phyloP scores from a whole-genome alignment of 2,888 invertebrate species.

The Myathropa florea region DNA sequence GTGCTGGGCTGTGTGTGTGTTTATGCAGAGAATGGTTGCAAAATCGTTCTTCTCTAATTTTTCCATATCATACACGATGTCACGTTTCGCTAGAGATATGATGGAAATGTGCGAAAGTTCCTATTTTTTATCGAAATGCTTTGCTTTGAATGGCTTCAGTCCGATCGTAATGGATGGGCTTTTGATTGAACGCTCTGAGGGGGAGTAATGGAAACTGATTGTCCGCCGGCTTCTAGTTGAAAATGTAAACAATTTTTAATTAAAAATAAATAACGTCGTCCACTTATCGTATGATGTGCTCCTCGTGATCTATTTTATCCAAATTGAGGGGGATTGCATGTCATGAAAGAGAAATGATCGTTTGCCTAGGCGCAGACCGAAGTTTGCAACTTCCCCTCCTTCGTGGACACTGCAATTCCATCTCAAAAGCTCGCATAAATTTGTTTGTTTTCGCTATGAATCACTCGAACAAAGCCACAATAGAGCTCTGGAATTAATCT shows the following conservation, averaged over 20 bases:
- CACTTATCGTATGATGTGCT: neutral
- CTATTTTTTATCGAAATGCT: neutral
- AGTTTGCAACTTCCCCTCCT: too few relatives aligned
- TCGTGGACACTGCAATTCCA: too few relatives aligned
- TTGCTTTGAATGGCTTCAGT: neutral
- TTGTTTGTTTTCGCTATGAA: neutral
- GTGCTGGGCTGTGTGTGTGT: neutral
- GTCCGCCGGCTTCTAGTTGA: neutral
- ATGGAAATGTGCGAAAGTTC: neutral
- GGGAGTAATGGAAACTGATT: neutral
- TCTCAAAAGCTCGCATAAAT: neutral
- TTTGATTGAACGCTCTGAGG: neutral
- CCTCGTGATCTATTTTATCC: neutral
- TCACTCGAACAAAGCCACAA: neutral
- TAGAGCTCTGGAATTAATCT: neutral
- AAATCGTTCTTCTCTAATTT: slow-evolving; percentile 2
- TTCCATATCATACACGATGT: neutral
- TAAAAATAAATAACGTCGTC: neutral
- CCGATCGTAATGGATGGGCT: neutral
- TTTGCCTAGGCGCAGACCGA: too few relatives aligned
- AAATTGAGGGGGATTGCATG: neutral
- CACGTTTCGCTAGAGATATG: neutral
- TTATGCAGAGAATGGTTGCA: neutral
- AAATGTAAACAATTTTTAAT: neutral
- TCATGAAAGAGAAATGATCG: neutral